Conservation (phyloP, 2,797 vertebrate species). For the Eospalax fontanierii region DNA sequence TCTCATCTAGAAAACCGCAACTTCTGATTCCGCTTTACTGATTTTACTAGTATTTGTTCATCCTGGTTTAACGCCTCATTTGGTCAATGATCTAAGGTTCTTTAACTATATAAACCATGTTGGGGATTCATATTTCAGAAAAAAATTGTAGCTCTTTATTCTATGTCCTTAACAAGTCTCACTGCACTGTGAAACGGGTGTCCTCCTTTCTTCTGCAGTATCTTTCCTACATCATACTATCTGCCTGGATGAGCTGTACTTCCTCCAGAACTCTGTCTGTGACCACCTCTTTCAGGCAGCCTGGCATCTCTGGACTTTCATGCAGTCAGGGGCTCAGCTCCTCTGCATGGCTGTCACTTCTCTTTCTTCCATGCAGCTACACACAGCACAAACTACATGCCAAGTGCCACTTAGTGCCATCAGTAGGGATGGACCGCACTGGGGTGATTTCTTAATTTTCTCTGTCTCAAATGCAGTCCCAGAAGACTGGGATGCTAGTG, state of each 20-base stretch:
- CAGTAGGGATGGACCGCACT: no score
- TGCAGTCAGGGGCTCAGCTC: background rate
- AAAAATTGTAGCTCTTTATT: background rate
- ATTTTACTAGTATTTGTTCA: conserved; percentile 5
- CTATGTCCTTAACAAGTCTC: background rate
- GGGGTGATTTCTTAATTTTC: background rate
- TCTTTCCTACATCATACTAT: background rate
- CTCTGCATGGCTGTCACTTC: background rate
- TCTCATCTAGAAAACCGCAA: background rate
- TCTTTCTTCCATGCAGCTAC: background rate
- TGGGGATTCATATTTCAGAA: background rate
- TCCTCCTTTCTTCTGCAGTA: background rate
- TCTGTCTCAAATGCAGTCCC: background rate
- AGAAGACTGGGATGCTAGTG: background rate
- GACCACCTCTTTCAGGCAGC: background rate
- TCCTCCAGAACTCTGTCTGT: background rate
- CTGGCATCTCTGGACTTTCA: background rate
- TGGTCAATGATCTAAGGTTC: background rate
- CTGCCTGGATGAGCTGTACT: background rate
- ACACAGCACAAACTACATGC: no score
- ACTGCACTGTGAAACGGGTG: background rate
- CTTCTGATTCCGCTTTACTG: background rate
- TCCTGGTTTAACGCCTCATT: background rate
- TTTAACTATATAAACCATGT: background rate
- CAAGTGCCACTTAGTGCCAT: background rate